Conservation (phyloP, 2,797 vertebrate species). For the Sebastes iracundus region DNA sequence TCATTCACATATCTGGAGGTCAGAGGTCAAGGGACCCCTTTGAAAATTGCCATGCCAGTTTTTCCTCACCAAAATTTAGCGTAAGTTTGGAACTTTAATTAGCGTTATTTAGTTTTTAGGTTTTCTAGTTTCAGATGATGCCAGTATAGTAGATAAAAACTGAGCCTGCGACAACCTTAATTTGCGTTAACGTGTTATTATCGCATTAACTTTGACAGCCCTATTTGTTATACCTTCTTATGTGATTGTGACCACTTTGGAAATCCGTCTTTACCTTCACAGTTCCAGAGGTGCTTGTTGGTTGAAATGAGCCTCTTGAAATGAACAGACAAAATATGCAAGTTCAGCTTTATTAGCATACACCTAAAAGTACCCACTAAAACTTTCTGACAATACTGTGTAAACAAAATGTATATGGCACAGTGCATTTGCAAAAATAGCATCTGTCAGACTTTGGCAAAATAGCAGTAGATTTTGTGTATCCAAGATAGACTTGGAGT, state of each 20-base stretch:
- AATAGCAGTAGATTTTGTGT: neutral
- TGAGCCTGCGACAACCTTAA: too few species aligned
- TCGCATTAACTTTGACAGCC: too few species aligned
- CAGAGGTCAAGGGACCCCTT: too few species aligned
- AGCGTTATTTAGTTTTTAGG: too few species aligned
- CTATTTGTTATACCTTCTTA: neutral
- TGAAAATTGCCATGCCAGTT: neutral
- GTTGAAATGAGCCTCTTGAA: neutral
- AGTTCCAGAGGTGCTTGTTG: neutral
- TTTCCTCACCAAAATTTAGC: neutral
- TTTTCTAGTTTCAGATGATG: too few species aligned
- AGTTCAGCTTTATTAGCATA: neutral
- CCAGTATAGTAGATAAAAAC: too few species aligned
- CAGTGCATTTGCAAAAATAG: neutral
- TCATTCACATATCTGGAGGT: too few species aligned
- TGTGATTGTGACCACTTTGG: neutral
- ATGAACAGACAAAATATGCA: neutral
- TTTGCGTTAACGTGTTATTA: too few species aligned
- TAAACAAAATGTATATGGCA: neutral
- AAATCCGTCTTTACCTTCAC: neutral
- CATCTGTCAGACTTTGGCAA: neutral
- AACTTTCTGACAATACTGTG: neutral
- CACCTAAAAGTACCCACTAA: neutral
- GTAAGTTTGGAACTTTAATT: neutral
- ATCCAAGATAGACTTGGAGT: neutral